phyloP scores from a whole-genome alignment of 2,113 vertebrate genomes.

The Calyptommatus sinebrachiatus region DNA sequence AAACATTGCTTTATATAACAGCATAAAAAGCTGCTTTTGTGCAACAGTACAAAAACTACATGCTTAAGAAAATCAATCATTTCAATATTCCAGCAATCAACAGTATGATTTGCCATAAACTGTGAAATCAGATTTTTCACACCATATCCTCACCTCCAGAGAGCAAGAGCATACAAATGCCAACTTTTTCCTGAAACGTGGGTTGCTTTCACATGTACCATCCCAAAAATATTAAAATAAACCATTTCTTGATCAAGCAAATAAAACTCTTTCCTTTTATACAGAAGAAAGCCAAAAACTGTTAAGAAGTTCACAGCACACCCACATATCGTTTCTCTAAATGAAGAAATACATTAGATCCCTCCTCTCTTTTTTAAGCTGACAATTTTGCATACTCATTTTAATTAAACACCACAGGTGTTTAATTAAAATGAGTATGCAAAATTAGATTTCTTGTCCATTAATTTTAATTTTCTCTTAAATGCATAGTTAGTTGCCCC shows the following conservation, averaged over 20 bases:
- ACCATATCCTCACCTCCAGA: background rate
- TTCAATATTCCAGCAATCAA: background rate
- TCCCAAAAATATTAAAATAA: background rate
- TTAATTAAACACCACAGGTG: background rate
- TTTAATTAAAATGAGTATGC: no score
- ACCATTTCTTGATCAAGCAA: background rate
- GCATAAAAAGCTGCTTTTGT: background rate
- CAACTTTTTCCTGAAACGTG: background rate
- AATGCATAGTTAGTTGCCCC: background rate
- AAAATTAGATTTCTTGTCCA: background rate
- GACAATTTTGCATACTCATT: background rate
- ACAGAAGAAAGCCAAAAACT: background rate
- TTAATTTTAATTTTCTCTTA: background rate
- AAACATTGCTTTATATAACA: background rate
- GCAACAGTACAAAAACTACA: background rate
- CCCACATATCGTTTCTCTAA: no score
- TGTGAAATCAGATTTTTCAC: background rate
- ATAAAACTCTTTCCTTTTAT: background rate
- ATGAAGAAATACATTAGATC: background rate
- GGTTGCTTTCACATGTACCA: background rate
- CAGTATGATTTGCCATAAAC: background rate
- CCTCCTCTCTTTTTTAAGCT: background rate
- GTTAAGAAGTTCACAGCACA: background rate
- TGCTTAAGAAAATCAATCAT: background rate
- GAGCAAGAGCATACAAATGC: background rate